Conservation (phyloP, 2,888 invertebrate species). For the Oscheius myriophilus region DNA sequence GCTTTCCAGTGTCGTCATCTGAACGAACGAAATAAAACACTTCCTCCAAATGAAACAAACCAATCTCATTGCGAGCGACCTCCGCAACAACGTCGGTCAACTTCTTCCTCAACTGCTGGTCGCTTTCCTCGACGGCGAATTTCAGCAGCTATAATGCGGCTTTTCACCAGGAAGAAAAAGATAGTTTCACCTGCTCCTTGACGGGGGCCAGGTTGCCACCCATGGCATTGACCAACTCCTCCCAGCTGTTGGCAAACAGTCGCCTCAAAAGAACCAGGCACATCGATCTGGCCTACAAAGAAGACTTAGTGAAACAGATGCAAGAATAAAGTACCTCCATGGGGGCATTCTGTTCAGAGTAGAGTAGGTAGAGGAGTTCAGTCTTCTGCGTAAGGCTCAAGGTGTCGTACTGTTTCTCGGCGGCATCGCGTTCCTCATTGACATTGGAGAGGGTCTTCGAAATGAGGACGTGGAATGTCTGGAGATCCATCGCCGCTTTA, state of each 20-base stretch:
- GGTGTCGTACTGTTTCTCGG: constrained; percentile 33
- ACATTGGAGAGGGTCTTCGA: constrained; percentile 16
- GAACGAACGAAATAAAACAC: neutral
- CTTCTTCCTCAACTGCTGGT: constrained; percentile 77
- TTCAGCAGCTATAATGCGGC: constrained; percentile 75
- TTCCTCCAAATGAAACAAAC: constrained; percentile 44
- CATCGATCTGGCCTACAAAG: constrained; percentile 80
- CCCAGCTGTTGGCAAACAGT: constrained; percentile 30
- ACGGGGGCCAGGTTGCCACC: constrained; percentile 5
- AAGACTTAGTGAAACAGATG: constrained; percentile 25
- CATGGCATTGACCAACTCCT: constrained; percentile 17
- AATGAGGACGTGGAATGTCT: constrained; percentile 23
- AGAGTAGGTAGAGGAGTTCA: constrained; percentile 53
- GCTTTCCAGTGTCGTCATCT: constrained; percentile 61
- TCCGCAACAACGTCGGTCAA: constrained; percentile 42
- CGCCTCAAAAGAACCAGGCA: constrained; percentile 93
- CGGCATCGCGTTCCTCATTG: constrained; percentile 26
- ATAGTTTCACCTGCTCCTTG: constrained; percentile 10
- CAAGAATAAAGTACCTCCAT: constrained; percentile 9
- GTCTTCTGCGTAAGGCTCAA: constrained; percentile 14
- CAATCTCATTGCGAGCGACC: constrained; percentile 78
- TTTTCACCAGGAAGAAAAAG: neutral
- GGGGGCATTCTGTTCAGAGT: constrained; percentile 42
- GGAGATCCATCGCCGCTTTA: constrained; percentile 24
- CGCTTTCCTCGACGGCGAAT: constrained; percentile 82